These are phyloP conservation scores for Psylliodes chrysocephalus DNA, from an alignment of 2,888 invertebrate genomes.

Conservation along the genomic window DNA sequence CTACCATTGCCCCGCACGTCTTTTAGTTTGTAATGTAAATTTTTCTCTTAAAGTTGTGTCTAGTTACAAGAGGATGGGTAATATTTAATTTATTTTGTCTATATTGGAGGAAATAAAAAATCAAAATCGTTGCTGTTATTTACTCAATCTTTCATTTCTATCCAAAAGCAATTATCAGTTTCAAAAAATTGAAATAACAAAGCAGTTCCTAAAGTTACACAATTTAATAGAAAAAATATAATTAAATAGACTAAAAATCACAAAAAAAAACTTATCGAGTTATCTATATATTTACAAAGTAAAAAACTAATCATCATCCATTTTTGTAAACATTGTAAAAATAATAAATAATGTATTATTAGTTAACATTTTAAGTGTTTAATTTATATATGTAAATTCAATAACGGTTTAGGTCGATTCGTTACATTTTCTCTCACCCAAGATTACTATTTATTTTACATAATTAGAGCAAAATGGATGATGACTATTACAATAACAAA, in stretches of 20 bases:
- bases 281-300: slow-evolving; percentile 11
- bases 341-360: too few relatives aligned
- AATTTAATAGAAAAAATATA: slow-evolving; percentile 28
- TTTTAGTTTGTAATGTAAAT: too few relatives aligned
- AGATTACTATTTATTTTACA: not conserved
- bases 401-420: too few relatives aligned
- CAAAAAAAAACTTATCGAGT: slow-evolving; percentile 38
- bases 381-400: too few relatives aligned
- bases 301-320: slow-evolving; percentile 21
- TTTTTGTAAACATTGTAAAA: too few relatives aligned
- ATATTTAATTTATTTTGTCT: too few relatives aligned
- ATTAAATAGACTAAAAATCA: slow-evolving; percentile 37
- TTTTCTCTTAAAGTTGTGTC: too few relatives aligned
- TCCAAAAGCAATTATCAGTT: slow-evolving; percentile 50
- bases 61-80: too few relatives aligned
- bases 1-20: too few relatives aligned
- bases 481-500: not conserved
- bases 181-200: slow-evolving; percentile 43
- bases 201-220: slow-evolving; percentile 18
- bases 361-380: too few relatives aligned
- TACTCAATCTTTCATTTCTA: slow-evolving; percentile 42
- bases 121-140: slow-evolving; percentile 11
- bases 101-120: not conserved
- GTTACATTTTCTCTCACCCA: too few relatives aligned
- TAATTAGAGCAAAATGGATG: not conserved